Conservation (phyloP, 2,113 vertebrate species). For the Trinectes maculatus region DNA sequence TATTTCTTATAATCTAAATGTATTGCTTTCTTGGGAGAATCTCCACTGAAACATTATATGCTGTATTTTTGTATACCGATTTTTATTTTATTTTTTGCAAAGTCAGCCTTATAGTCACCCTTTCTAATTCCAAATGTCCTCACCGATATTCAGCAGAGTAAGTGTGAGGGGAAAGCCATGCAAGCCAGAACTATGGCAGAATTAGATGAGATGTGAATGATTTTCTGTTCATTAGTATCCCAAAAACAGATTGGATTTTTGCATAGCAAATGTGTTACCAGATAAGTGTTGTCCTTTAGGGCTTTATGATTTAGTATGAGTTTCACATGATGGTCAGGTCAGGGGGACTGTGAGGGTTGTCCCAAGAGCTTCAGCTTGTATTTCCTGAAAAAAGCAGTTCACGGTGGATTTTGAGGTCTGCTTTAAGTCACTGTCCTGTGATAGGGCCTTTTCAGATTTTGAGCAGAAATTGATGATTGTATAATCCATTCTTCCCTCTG, state of each 20-base stretch:
- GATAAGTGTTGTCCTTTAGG: constrained; percentile 25
- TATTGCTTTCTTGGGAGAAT: too few species aligned
- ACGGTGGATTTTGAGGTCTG: neutral
- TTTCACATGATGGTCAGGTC: constrained; percentile 1
- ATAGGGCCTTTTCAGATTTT: neutral
- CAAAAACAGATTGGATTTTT: neutral
- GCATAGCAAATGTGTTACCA: constrained; percentile 14
- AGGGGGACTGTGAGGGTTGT: neutral
- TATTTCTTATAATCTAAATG: too few species aligned
- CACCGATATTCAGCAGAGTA: too few species aligned
- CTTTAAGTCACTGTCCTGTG: neutral
- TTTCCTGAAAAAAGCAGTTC: neutral
- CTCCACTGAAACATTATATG: too few species aligned
- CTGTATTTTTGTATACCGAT: too few species aligned
- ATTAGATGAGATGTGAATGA: constrained; percentile 1
- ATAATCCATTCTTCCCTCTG: neutral
- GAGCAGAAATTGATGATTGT: neutral
- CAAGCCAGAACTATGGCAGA: neutral
- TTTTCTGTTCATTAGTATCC: constrained; percentile 10
- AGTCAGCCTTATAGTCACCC: too few species aligned
- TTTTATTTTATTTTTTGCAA: too few species aligned
- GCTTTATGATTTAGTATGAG: neutral
- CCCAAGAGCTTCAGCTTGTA: neutral
- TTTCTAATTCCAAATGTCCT: too few species aligned
- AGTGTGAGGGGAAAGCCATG: too few species aligned